Conservation (phyloP, 2,113 vertebrate genomes). For the Nettapus auritus region DNA sequence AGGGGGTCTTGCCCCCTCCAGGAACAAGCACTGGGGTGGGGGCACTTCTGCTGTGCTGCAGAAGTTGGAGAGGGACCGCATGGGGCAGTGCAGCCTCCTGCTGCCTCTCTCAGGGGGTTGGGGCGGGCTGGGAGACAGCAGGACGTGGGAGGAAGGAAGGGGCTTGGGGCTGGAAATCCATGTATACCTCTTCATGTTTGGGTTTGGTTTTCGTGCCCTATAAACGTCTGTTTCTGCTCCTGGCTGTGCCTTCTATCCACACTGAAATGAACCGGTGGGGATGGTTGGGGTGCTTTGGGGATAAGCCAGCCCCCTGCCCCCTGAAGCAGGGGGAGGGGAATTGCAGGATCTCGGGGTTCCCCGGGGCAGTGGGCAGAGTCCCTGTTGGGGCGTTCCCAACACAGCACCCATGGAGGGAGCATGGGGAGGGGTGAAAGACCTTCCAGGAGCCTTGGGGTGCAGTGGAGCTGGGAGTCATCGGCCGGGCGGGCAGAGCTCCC, state of each 20-base stretch:
- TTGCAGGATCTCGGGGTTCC: background rate
- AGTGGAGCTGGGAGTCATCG: background rate
- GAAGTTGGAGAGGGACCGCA: background rate
- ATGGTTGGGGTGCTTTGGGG: no score
- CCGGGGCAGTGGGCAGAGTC: background rate
- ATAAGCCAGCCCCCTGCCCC: no score
- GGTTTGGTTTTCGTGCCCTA: rapidly evolving
- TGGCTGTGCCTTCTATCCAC: background rate
- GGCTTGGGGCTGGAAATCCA: background rate
- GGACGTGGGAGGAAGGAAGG: background rate
- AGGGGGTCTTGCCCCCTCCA: rapidly evolving
- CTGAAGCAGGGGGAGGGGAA: background rate
- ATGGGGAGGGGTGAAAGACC: background rate
- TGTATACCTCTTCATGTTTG: rapidly evolving
- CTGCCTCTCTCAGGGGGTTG: background rate
- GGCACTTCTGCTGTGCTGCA: rapidly evolving
- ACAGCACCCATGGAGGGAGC: rapidly evolving
- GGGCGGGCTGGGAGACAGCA: no score
- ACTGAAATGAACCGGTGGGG: background rate
- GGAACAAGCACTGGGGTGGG: background rate
- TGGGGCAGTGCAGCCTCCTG: background rate
- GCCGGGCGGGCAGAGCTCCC: background rate
- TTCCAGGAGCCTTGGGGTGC: background rate
- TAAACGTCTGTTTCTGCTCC: background rate
- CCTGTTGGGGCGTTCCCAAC: rapidly evolving